phyloP scores from a whole-genome alignment of 2,797 vertebrate species.

The Propithecus deckenii region DNA sequence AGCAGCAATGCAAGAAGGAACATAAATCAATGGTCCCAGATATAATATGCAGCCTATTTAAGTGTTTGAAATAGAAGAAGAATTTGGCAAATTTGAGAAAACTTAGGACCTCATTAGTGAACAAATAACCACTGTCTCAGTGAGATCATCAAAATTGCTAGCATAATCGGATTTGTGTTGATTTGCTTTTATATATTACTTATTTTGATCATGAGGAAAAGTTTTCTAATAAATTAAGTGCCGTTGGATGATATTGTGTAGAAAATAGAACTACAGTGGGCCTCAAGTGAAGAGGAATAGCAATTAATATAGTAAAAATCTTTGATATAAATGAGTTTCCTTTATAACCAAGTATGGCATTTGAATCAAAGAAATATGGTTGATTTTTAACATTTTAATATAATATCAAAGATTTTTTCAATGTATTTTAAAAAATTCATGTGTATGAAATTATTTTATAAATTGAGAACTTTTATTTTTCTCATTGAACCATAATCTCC shows the following conservation, averaged over 20 bases:
- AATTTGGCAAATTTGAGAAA: background rate
- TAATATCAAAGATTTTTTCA: background rate
- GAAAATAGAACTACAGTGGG: background rate
- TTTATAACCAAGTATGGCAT: background rate
- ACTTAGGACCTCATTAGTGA: background rate
- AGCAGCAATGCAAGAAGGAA: background rate
- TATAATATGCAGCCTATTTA: background rate
- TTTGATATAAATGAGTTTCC: background rate
- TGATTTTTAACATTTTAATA: background rate
- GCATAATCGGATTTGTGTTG: background rate
- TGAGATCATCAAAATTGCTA: background rate
- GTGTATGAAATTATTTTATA: background rate
- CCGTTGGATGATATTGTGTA: background rate
- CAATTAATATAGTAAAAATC: background rate
- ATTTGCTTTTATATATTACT: background rate
- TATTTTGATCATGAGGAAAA: background rate
- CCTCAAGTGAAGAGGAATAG: background rate
- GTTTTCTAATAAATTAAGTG: background rate
- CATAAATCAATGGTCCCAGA: background rate
- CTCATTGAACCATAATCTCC: background rate
- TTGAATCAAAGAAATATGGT: slow-evolving; percentile 20
- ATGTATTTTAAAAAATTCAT: background rate
- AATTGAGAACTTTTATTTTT: background rate
- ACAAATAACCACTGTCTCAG: background rate
- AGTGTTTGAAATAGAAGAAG: slow-evolving; percentile 22